phyloP scores from a whole-genome alignment of 2,888 invertebrate species.

The Elegia similella region DNA sequence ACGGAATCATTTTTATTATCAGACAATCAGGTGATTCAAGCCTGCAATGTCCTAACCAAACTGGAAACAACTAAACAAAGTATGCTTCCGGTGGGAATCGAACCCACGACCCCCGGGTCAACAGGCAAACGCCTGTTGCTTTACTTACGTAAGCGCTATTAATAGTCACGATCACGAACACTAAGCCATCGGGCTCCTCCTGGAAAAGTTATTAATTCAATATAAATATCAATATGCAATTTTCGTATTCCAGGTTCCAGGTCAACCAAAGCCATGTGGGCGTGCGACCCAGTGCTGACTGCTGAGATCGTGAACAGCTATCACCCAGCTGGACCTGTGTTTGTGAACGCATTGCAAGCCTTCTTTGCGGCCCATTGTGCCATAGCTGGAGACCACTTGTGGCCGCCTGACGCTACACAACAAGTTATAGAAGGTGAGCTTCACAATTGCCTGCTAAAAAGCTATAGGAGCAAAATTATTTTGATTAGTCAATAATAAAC shows the following conservation, averaged over 20 bases:
- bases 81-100: no score
- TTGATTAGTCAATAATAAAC: no score
- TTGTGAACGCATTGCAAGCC: conserved; percentile 81
- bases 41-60: no score
- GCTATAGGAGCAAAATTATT: no score
- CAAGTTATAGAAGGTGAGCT: conserved; percentile 51
- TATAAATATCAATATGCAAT: background rate
- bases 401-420: conserved; percentile 79
- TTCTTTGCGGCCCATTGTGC: conserved; percentile 83
- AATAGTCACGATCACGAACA: no score
- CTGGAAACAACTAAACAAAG: no score
- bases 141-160: no score
- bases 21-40: no score
- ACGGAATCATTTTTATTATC: no score
- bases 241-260: background rate
- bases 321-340: conserved; percentile 69
- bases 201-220: background rate
- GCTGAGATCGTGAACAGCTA: conserved; percentile 51
- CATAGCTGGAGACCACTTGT: conserved; percentile 74
- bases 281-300: conserved; percentile 56
- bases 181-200: no score
- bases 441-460: background rate
- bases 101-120: no score
- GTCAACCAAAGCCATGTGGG: conserved; percentile 48
- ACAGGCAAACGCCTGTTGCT: no score